Evolutionary conservation across 2,113 vertebrate genomes (phyloP), one percentile per base, ranked within the genome.

Genomic region (Phaethon lepturus): DNA sequence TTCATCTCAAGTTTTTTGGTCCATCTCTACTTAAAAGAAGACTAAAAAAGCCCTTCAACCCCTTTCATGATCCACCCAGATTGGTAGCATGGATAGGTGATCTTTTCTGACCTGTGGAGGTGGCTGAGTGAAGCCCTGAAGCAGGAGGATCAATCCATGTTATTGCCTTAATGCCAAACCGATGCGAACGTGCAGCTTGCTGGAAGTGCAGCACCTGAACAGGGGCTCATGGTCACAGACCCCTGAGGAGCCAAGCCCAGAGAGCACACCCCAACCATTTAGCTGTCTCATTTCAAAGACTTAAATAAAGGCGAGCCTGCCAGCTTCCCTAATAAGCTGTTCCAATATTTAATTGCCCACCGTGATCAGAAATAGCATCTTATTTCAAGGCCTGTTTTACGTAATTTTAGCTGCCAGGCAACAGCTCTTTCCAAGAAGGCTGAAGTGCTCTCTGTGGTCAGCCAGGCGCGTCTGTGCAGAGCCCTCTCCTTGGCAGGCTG

Each of bases 311-410:
- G 49, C 5, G 1, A 92, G 95, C 63, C 82, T 96, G 92, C 93
- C 95, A 95, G 67, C 82, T 92, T 90, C 92, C 75, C 75, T 90
- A 83, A 93, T 92, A 74, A 90, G 78, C 93, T 94, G 93, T 90
- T 97, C 95, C 95, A 96, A 86, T 83, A 83, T 86, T 95, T 96
- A 95, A 96, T 97, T 96, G 92, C 62, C 90, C 92, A 90, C 90
- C 42, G 0, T 56, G 78, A 93, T 92, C 93, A 93, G 92, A 97
- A 97, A 94, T 94, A 96, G 85, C 88, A 86, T 90, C 95, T 97
- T 53, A 90, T 94, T 96, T 96, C 93, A 90, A 73, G 93, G 82
- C 77, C 76, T 93, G 35, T 31, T 93, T 95, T 95, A 97, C 7
- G n/a, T 92, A 90, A 91, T 38, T 80, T 66, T 33, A 93, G 95